Evolutionary conservation across 2,888 invertebrate genomes (phyloP), one percentile per base, ranked within the genome.

Genomic region (Baccha elongata): DNA sequence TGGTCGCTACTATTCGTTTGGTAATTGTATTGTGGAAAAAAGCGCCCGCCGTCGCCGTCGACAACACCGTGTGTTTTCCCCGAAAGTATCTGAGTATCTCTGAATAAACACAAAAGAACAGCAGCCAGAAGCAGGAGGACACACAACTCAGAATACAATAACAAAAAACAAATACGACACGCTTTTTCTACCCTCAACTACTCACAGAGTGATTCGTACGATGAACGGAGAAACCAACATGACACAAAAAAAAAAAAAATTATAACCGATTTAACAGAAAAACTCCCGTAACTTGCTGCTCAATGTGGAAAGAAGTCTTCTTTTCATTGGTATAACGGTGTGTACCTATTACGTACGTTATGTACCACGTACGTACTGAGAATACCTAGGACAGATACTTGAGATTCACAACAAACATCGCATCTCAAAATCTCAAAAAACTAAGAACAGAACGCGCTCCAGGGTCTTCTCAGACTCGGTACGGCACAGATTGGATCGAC

Each of bases 1-100:
- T 86, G 85, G 87, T 89, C 89, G 90, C 89, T 88, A 90, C 89
- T 90, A 88, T 87, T 86, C 85, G 85, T 85, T 87, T 88, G 75
- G 75, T 84, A 80, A 86, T 85, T 87, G 87, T 87, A 88, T 86
- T 85, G 85, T 86, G 85, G 86, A 83, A 83, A 83, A 83, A 78
- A 83, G 83, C 83, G 78, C 83, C 81, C 83, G 83, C 79, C 84
- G 78, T 65, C 78, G 64, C 53, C 71, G 71, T 71, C 75, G 69
- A 73, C 81, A 55, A 74, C 73, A 81, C 81, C 62, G 83, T 83
- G 83, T 83, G 78, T 83, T 83, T 83, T 83, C 76, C 78, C 83
- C 72, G 83, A 83, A 83, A 83, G 83, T 83, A 68, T 83, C 83
- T 73, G 81, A 81, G 83, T 78, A 78, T 83, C 83, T 83, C 81